Percentiles rank a stretch among this genome's conserved stretches.
Conservation (phyloP, 2,797 vertebrate species). For the Trachops cirrhosus region DNA sequence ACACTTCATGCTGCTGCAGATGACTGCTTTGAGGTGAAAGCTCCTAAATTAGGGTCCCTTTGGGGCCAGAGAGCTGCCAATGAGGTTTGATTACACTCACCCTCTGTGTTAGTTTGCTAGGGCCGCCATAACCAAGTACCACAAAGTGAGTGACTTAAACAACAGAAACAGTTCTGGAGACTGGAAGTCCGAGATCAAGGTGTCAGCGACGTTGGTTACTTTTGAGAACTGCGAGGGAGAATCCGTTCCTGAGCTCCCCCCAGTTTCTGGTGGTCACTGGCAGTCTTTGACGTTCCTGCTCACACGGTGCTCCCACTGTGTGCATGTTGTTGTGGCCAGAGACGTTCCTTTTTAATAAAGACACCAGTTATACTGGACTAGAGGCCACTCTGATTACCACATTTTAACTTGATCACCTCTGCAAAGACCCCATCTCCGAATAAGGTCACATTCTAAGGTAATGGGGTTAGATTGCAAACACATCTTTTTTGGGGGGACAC, state of each 20-base stretch:
- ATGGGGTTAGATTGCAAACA: not conserved
- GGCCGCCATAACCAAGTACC: not conserved
- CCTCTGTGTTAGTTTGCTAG: not conserved
- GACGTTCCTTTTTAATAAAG: not conserved
- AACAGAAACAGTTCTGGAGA: not conserved
- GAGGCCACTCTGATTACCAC: not conserved
- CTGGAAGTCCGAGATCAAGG: not conserved
- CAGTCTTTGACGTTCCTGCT: too few relatives aligned
- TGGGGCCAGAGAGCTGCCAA: not conserved
- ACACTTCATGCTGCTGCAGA: not conserved
- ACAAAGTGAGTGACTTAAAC: too few relatives aligned
- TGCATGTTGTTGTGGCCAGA: not conserved
- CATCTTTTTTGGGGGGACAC: not conserved
- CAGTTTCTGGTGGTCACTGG: not conserved
- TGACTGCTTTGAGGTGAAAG: not conserved
- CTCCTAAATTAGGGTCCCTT: not conserved
- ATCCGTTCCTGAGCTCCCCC: too few relatives aligned
- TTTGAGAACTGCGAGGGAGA: not conserved
- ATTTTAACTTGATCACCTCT: conserved; percentile 3
- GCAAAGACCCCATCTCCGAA: not conserved
- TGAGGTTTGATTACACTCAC: not conserved
- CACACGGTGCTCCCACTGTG: not conserved
- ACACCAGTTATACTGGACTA: not conserved
- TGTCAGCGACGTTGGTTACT: not conserved
- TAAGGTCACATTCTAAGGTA: not conserved